Evolutionary conservation across 2,113 vertebrate genomes (phyloP), one percentile per base, ranked within the genome.

Genomic region (Malurus melanocephalus): DNA sequence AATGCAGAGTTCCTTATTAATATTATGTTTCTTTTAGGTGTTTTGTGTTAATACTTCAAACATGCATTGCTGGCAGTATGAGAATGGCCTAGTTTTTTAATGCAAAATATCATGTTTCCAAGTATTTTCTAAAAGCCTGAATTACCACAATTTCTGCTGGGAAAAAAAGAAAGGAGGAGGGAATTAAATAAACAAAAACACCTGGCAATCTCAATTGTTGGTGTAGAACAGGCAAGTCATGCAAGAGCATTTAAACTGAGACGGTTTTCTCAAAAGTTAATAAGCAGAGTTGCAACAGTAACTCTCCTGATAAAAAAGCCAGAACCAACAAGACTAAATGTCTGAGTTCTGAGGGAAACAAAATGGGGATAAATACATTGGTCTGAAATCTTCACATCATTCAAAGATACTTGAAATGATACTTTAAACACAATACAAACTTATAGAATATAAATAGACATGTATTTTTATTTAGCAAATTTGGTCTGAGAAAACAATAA

Each of bases 101-200:
- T 68, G 68, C 42, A 88, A 76, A 93, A 88, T 60, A 91, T 92
- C 85, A 57, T 8, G 23, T 94, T 94, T 92, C 90, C 81, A 89
- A 92, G 60, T 75, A 56, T 46, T 87, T 85, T 90, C 89, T 79
- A 77, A 93, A 90, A 94, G 73, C 30, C n/a, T 27, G 4, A 30
- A 88, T 88, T 85, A 78, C 68, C 55, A 85, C 38, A 48, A 33
- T 89, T 93, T 93, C 62, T 89, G 55, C 13, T 68, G 61, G 77
- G 75, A 73, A 28, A 35, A 46, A 75, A 55, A 82, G 43, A 82
- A 74, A 77, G 48, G 23, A 57, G 65, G 16, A 23, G 40, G 62
- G 46, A 71, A 75, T 87, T 56, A 90, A 88, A 91, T 69, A 95
- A 94, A 92, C 61, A 93, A 93, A 94, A 90, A 57, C 86, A 94